Base-by-base conservation (phyloP, 1,140 invertebrate genomes). In the Colletes gigas region DNA sequence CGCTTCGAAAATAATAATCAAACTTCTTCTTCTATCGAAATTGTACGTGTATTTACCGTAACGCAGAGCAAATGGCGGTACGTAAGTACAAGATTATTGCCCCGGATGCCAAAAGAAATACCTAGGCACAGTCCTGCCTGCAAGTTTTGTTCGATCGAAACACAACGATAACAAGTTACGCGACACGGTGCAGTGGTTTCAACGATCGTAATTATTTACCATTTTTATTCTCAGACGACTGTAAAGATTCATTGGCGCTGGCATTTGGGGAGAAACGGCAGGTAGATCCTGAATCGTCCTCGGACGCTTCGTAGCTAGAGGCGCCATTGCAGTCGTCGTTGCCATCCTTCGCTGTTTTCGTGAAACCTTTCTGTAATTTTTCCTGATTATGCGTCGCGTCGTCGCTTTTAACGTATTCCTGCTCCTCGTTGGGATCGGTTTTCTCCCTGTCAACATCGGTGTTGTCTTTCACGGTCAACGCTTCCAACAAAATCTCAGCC, bases 401-500 rank as follows among this genome's bases (percentile, higher is more conserved):
- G n/a, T 7, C 10, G 12, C 5, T 0, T 70, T 68, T 67, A 17
- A 71, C 15, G 15, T 68, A 9, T 4, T 83, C 65, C 0, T 6
- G 15, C 8, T 65, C 55, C 10, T 72, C 52, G 7, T 5, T 1
- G 5, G 5, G 5, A 10, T n/a, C 10, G 3, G 14, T 21, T n/a
- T 77, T 39, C 10, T 57, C 71, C 10, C 65, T 63, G 19, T n/a
- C 55, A 5, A 44, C 41, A 17, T 76, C 41, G 6, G 3, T 4
- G 0, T 74, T 59, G 3, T 87, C 82, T 9, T 89, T 88, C 0
- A 91, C 82, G n/a, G 90, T 90, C 21, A 93, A 85, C 3, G 90
- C 90, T 44, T 92, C 90, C 4, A 93, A 81, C 9, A 93, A 69
- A 70, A 92, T 89, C 69, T 93, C 91, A 4, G 92, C 92, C 4